Base-by-base conservation (phyloP, 2,797 vertebrate genomes). In the Hyperoplus lanceolatus region DNA sequence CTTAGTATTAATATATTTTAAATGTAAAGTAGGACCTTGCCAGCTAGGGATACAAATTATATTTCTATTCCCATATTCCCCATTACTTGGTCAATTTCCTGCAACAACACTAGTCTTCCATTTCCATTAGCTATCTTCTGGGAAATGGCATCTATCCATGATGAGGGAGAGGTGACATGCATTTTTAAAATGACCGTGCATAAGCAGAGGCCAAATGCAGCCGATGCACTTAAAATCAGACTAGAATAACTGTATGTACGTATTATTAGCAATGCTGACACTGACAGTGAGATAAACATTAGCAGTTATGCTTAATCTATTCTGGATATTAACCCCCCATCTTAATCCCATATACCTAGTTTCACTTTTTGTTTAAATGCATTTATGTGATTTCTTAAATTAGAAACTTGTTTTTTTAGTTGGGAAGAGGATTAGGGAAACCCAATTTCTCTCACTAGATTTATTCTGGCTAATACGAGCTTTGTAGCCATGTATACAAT, bases 271-370 rank as follows among this genome's bases (percentile, higher is more conserved):
- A 48, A 68, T 67, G 29, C 1, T 6, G 1, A 46, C 11, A 16
- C 46, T 54, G 42, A 57, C n/a, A 12, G 39, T 57, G 57, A 7
- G 14, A 60, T 13, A 59, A 53, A 51, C 51, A 76, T 55, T 42
- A 69, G 46, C 46, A 64, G 41, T 46, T 63, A 53, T 41, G 42
- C 61, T 51, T 54, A 14, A 74, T 21, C 49, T 72, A 57, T 38
- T 64, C 51, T 53, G 46, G 14, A 54, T 15, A 46, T 69, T 71
- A 51, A 63, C 50, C 59, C 50, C 56, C 60, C 5, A 61, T 63
- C 42, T 76, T 62, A 67, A 46, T 73, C 41, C 5, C 18, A 54
- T 68, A 69, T 61, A 10, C 53, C 13, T 38, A 16, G 48, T 70
- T 68, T 55, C 18, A 54, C 53, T 60, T 12, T 6, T 36, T 16